phyloP scores from a whole-genome alignment of 2,888 invertebrate genomes.

The Drosophila stalkeri region DNA sequence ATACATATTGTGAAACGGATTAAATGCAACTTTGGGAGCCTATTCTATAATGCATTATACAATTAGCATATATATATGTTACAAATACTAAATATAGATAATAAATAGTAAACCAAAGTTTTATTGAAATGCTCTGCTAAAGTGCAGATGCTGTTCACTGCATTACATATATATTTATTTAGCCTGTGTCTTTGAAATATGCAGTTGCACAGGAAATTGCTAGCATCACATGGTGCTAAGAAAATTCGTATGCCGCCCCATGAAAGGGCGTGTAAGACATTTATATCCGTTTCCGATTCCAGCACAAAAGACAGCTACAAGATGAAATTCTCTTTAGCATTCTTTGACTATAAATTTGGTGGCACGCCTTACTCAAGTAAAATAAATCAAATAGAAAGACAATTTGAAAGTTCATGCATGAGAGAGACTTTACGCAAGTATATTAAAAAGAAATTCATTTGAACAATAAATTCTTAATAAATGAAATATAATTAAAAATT shows the following conservation, averaged over 20 bases:
- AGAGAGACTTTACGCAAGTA: background rate
- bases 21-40: no score
- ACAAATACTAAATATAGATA: no score
- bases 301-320: background rate
- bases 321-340: background rate
- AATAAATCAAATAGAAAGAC: background rate
- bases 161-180: no score
- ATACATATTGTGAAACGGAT: no score
- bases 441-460: background rate
- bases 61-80: no score
- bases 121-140: no score
- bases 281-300: background rate
- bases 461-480: background rate
- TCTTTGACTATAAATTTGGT: background rate
- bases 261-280: background rate
- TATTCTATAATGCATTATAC: no score
- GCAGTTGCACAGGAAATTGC: constrained; percentile 2
- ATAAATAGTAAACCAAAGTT: no score
- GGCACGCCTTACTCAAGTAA: background rate
- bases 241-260: constrained; percentile 1
- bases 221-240: background rate
- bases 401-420: background rate
- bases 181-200: background rate
- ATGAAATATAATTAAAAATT: background rate
- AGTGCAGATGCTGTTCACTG: no score